Evolutionary conservation across 2,888 invertebrate species (phyloP).

Genomic region (Charanyca ferruginea): DNA sequence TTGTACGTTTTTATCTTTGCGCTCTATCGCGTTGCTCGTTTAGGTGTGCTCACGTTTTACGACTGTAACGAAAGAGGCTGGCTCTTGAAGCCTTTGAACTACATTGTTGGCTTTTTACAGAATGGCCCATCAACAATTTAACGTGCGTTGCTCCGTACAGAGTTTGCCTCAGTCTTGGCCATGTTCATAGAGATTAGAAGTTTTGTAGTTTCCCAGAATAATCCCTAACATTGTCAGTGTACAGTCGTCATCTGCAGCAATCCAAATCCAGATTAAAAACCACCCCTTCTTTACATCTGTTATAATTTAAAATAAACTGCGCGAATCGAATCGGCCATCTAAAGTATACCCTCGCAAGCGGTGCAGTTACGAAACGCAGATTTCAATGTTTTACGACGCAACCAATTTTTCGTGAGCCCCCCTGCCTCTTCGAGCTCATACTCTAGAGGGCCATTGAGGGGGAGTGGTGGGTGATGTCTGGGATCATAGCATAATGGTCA

Average conservation of each 20-base stretch:
- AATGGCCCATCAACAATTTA: slow-evolving; percentile 12
- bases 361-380: slow-evolving; percentile 78
- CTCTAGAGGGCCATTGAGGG: slow-evolving; percentile 63
- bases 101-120: slow-evolving; percentile 21
- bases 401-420: slow-evolving; percentile 73
- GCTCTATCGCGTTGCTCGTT: slow-evolving; percentile 49
- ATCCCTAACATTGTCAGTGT: not conserved
- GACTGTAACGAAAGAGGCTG: slow-evolving; percentile 38
- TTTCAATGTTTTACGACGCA: slow-evolving; percentile 81
- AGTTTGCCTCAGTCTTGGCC: not conserved
- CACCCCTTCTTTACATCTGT: slow-evolving; percentile 76
- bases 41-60: slow-evolving; percentile 58
- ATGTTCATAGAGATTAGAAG: not conserved
- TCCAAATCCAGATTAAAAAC: slow-evolving; percentile 73
- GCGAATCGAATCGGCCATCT: slow-evolving; percentile 86
- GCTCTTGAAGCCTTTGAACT: slow-evolving; percentile 21
- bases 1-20: slow-evolving; percentile 58
- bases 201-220: slow-evolving; percentile 1
- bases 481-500: slow-evolving; percentile 83
- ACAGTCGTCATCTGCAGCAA: slow-evolving; percentile 59
- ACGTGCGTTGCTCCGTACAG: not conserved
- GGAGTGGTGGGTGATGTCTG: slow-evolving; percentile 75
- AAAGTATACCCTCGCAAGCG: slow-evolving; percentile 68
- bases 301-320: slow-evolving; percentile 90
- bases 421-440: slow-evolving; percentile 66